phyloP scores from a whole-genome alignment of 2,113 vertebrate species.

The Hipposideros armiger region DNA sequence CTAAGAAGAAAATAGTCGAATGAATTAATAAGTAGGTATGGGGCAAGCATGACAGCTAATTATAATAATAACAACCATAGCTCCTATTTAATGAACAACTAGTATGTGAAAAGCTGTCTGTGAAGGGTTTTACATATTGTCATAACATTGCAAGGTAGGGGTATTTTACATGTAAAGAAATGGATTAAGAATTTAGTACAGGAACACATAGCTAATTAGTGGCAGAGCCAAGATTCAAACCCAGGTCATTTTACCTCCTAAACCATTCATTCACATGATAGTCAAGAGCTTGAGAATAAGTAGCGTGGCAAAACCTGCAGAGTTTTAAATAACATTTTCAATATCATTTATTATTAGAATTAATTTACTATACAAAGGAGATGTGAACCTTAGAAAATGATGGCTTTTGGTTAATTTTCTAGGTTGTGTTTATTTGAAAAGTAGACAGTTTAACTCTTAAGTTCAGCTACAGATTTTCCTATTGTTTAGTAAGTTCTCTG shows the following conservation, averaged over 20 bases:
- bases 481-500: constrained; percentile 31
- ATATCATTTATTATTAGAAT: neutral
- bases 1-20: constrained; percentile 36
- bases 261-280: neutral
- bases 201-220: neutral
- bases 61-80: constrained; percentile 31
- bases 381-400: neutral
- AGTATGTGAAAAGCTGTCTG: constrained; percentile 22
- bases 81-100: constrained; percentile 37
- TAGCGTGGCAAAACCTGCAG: neutral
- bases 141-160: neutral
- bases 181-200: neutral
- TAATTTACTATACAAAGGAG: constrained; percentile 34
- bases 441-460: neutral
- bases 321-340: constrained; percentile 6
- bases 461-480: constrained; percentile 32
- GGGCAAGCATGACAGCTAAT: constrained; percentile 16
- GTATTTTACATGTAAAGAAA: constrained; percentile 48
- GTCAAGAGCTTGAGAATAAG: neutral
- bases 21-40: constrained; percentile 46
- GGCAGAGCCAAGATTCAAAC: neutral
- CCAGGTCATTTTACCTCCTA: neutral
- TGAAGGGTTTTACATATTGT: neutral
- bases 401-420: constrained; percentile 46
- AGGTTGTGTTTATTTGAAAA: constrained; percentile 57